phyloP scores from a whole-genome alignment of 2,888 invertebrate species.

The Pammene aurita region DNA sequence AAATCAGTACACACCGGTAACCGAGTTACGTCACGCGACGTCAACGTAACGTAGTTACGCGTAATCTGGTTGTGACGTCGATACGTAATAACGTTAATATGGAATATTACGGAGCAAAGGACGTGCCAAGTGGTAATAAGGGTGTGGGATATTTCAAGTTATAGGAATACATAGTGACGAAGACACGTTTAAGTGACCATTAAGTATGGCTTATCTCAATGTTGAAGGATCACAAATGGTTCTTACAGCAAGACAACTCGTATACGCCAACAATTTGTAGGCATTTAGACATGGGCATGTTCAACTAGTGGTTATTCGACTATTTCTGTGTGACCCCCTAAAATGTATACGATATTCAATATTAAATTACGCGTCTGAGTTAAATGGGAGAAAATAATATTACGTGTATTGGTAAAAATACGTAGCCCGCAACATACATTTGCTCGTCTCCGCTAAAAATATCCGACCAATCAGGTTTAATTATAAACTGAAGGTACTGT shows the following conservation, averaged over 20 bases:
- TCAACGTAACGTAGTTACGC: constrained; percentile 39
- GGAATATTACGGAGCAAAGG: constrained; percentile 35
- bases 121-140: constrained; percentile 27
- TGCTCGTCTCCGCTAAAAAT: no score
- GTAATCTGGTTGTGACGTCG: constrained; percentile 41
- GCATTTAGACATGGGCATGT: no score
- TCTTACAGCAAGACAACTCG: neutral
- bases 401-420: no score
- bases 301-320: no score
- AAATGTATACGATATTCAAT: no score
- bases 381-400: no score
- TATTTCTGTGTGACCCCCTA: no score
- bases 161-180: neutral
- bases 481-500: no score
- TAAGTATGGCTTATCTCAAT: neutral
- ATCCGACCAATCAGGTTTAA: no score
- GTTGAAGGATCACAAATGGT: neutral
- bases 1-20: constrained; percentile 38
- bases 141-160: constrained; percentile 3
- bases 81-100: constrained; percentile 38
- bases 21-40: constrained; percentile 35
- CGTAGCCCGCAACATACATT: no score
- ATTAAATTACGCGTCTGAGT: no score
- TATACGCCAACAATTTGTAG: neutral
- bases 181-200: neutral